Base-by-base conservation (phyloP, 2,113 vertebrate genomes). In the Sitta europaea region DNA sequence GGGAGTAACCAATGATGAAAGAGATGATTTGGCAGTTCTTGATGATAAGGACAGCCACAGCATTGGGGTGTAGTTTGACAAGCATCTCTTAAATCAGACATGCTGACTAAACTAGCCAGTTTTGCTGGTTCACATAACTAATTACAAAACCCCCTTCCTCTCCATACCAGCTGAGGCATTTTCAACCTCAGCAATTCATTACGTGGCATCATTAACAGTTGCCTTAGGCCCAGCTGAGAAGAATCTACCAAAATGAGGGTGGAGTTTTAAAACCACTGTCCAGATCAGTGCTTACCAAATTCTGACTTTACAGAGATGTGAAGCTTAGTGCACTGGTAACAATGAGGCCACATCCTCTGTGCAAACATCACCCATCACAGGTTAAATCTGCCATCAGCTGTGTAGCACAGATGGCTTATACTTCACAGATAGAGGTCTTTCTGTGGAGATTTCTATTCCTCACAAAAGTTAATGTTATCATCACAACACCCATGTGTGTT, bases 51-150 rank as follows among this genome's bases (percentile, higher is more conserved):
- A 72, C 36, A 85, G 77, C 9, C 71, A 35, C 18, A 65, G 54
- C 17, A 65, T 2, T 9, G 21, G 53, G 54, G 22, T 70, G 88
- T 54, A 92, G 75, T 73, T 80, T 93, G 62, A 77, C 29, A 86
- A 83, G 42, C 29, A 42, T 33, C 57, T 88, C 38, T 86, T 55
- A 33, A 85, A 61, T 85, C 65, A 91, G 74, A 43, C 15, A 13
- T 31, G 79, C 42, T 66, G 72, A 54, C 54, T 96, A 59, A 86
- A 54, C 79, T 16, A 96, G 91, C 86, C 86, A 94, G 95, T 93
- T 88, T 77, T 80, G 27, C 92, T 74, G 71, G 92, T 83, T 93
- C 7, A 14, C 1, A 6, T 79, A 51, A 67, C 84, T 86, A 90
- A 59, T 89, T 42, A 91, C 24, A 38, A 71, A 80, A 15, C 0